Base-by-base conservation (phyloP, 2,797 vertebrate species). In the Fratercula arctica region DNA sequence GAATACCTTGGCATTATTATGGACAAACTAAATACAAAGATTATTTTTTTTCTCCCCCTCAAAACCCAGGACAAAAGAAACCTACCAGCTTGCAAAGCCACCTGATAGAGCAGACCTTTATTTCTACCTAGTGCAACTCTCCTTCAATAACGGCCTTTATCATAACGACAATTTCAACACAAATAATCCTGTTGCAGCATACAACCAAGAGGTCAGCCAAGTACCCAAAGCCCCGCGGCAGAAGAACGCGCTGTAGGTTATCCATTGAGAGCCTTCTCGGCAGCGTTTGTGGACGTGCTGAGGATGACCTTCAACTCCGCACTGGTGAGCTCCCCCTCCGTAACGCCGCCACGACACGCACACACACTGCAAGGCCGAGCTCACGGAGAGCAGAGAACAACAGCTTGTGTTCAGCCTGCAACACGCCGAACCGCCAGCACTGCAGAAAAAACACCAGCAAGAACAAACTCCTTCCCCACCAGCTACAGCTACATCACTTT, bases 401-500 rank as follows among this genome's bases (percentile, higher is more conserved):
- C 86, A 50, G 70, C 77, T 46, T 8, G 43, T 17, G 10, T 24
- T 57, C 59, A 43, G 43, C 56, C 45, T 13, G 25, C 50, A 56
- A 7, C 64, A 33, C 75, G 29, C 17, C 73, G 25, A 51, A 61
- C 29, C 9, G 46, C 63, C 82, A 43, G 35, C 3, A 21, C 50
- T 12, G 35, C 60, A 5, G 33, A 14, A 60, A 59, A 51, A 50
- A 29, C 11, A 5, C 0, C 79, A 76, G 33, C 51, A 16, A 41
- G 8, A 60, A 73, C 68, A 48, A 16, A 0, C 9, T 19, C 20
- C 48, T 33, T 25, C 4, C 3, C 39, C 9, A 33, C 29, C 60
- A 45, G 53, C 45, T 39, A 37, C 64, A 59, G 23, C 63, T 6
- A 4, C 7, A n/a, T 1, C 50, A 5, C 0, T 2, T 0, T 11